Conservation (phyloP, 2,888 invertebrate species). For the Apamea monoglypha region DNA sequence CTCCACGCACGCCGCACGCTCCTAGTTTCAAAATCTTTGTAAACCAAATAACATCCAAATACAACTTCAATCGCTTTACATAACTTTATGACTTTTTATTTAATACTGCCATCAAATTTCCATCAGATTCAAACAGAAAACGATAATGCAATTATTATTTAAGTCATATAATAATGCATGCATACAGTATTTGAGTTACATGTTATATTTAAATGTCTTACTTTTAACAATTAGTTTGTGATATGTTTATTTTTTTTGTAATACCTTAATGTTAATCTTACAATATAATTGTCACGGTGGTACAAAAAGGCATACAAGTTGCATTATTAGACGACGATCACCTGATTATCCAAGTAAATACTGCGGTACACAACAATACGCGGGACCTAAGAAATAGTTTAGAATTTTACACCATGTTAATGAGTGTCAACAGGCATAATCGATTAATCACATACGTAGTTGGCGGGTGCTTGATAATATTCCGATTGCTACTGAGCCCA, state of each 20-base stretch:
- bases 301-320: constrained; percentile 64
- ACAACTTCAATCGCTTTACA: neutral
- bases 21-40: neutral
- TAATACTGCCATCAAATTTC: neutral
- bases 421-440: neutral
- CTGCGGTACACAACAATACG: constrained; percentile 11
- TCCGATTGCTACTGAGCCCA: neutral
- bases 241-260: constrained; percentile 72
- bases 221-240: constrained; percentile 68
- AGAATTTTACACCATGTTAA: constrained; percentile 11
- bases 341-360: constrained; percentile 27
- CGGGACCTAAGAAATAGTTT: constrained; percentile 5
- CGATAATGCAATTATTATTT: constrained; percentile 24
- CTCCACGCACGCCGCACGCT: neutral
- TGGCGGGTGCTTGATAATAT: constrained; percentile 8
- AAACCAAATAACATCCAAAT: neutral
- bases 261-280: constrained; percentile 67
- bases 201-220: constrained; percentile 60
- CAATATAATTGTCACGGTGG: constrained; percentile 67
- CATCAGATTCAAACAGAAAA: constrained; percentile 21
- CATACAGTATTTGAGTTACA: constrained; percentile 63
- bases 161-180: constrained; percentile 53
- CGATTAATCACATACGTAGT: neutral
- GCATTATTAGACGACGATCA: constrained; percentile 58
- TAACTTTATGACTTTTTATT: neutral